A percentile compares a stretch with the other conserved stretches of the same genome.
Conservation (phyloP, 2,113 vertebrate species). For the Solea senegalensis region DNA sequence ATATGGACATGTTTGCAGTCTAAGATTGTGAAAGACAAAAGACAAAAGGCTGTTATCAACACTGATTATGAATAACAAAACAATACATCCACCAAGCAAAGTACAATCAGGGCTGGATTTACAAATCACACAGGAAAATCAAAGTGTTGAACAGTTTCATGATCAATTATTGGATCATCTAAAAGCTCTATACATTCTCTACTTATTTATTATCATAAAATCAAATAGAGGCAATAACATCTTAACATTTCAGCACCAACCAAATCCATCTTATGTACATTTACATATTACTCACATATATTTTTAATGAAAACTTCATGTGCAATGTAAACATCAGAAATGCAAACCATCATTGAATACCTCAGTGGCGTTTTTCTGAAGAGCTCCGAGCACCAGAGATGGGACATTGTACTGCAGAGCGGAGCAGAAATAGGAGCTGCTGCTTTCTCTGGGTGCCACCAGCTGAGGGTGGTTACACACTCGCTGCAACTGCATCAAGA, state of each 20-base stretch:
- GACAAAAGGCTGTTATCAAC: conserved; percentile 8
- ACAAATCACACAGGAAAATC: not conserved
- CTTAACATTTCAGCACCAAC: too few species aligned
- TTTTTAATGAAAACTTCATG: too few species aligned
- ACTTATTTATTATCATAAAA: too few species aligned
- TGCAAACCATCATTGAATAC: conserved; percentile 60
- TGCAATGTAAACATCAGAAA: not conserved
- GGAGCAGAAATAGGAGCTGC: conserved; percentile 82
- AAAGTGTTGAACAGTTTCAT: not conserved
- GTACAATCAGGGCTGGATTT: not conserved
- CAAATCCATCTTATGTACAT: too few species aligned
- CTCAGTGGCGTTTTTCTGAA: conserved; percentile 83
- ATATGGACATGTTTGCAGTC: conserved; percentile 86
- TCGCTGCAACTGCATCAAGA: conserved; percentile 90
- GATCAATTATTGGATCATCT: not conserved
- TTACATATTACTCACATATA: too few species aligned
- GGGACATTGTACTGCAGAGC: conserved; percentile 84
- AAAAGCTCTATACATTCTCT: not conserved
- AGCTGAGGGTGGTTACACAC: conserved; percentile 94
- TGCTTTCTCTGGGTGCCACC: conserved; percentile 84
- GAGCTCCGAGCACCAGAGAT: conserved; percentile 85
- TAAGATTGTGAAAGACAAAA: conserved; percentile 49
- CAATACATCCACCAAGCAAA: too few species aligned
- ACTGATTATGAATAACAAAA: not conserved
- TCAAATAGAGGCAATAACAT: too few species aligned